phyloP scores from a whole-genome alignment of 2,797 vertebrate genomes.

The Acanthopagrus latus region DNA sequence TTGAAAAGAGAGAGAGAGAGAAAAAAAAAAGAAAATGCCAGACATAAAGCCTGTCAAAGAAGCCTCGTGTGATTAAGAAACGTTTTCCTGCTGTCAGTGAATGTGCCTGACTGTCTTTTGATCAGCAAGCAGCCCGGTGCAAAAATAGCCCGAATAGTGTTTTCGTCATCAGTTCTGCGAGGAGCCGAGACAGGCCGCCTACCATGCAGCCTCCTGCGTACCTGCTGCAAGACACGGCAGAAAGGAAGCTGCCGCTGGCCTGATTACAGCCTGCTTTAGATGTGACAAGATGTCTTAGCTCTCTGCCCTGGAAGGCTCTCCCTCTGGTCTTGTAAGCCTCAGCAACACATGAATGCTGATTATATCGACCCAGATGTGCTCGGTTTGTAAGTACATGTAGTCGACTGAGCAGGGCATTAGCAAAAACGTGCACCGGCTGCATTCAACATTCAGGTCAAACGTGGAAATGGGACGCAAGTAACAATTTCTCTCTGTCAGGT shows the following conservation, averaged over 20 bases:
- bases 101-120: constrained; percentile 53
- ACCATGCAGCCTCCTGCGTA: constrained; percentile 56
- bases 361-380: constrained; percentile 48
- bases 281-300: constrained; percentile 62
- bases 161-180: constrained; percentile 61
- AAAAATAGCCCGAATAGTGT: constrained; percentile 73
- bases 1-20: neutral
- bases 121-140: constrained; percentile 57
- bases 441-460: neutral
- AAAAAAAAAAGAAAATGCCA: neutral
- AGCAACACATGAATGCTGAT: constrained; percentile 67
- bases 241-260: constrained; percentile 62
- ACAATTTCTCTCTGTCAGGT: neutral
- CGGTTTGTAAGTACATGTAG: constrained; percentile 15
- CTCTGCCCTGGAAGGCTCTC: constrained; percentile 55
- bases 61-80: constrained; percentile 20
- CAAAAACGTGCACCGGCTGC: neutral
- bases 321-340: constrained; percentile 67
- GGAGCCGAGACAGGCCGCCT: constrained; percentile 53
- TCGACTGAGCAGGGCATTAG: neutral
- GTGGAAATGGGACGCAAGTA: neutral
- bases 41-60: constrained; percentile 41
- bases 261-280: constrained; percentile 69
- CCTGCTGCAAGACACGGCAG: constrained; percentile 63
- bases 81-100: constrained; percentile 47